Percentiles rank a stretch among this genome's conserved stretches.
These are phyloP conservation scores for Chydorus sphaericus DNA, from an alignment of 2,888 invertebrate genomes.

Conservation along the genomic window DNA sequence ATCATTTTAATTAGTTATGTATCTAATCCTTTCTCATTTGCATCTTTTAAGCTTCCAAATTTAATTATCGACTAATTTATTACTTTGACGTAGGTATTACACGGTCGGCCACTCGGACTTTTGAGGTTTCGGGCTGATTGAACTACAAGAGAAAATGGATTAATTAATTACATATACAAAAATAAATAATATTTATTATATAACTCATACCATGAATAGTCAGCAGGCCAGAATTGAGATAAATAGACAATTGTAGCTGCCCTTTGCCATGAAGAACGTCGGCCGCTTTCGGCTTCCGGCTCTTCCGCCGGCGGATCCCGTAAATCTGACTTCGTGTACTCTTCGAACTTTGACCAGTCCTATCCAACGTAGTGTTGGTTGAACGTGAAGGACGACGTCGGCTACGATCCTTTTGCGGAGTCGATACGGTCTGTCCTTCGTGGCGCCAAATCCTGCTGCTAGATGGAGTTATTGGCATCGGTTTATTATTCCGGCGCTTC, in stretches of 20 bases:
- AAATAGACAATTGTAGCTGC: constrained; percentile 22
- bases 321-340: not conserved
- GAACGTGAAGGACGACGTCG: not conserved
- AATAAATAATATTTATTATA: not conserved
- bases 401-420: constrained; percentile 20
- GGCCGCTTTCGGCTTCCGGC: constrained; percentile 7
- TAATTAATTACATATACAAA: not conserved
- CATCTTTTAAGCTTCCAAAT: too few relatives aligned
- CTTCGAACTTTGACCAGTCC: not conserved
- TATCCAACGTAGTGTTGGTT: not conserved
- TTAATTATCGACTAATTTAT: too few relatives aligned
- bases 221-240: constrained; percentile 26
- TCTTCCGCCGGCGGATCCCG: not conserved
- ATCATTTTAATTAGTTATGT: not conserved
- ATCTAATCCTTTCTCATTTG: not conserved
- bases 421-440: constrained; percentile 32
- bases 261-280: constrained; percentile 14
- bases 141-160: not conserved
- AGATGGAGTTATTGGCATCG: not conserved
- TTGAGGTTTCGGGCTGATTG: constrained; percentile 6
- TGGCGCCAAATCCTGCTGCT: constrained; percentile 25
- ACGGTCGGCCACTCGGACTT: not conserved
- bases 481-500: not conserved
- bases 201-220: constrained; percentile 31
- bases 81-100: constrained; percentile 15